These are phyloP conservation scores for Melangyna quadrimaculata DNA, from an alignment of 2,888 invertebrate species.

Conservation along the genomic window DNA sequence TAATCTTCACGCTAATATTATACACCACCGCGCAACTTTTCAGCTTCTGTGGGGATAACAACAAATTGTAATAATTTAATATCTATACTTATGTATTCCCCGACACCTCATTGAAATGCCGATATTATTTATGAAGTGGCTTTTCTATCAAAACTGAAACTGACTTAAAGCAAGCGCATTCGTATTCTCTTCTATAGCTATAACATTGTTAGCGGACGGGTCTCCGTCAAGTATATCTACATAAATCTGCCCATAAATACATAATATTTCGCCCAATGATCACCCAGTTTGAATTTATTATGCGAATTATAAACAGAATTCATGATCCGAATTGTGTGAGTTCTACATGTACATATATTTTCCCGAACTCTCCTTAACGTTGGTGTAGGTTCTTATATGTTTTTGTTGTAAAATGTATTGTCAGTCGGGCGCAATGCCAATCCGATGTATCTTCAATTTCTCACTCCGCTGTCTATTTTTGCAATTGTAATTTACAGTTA, in stretches of 20 bases:
- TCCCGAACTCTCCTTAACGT: background rate
- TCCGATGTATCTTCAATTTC: conserved; percentile 60
- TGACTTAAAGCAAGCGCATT: background rate
- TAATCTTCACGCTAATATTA: conserved; percentile 22
- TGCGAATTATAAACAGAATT: conserved; percentile 32
- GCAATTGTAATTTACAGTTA: conserved; percentile 71
- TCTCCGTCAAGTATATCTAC: conserved; percentile 5
- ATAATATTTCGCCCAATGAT: conserved; percentile 47
- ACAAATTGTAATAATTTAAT: conserved; percentile 32
- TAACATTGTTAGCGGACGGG: background rate
- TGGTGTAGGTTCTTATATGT: conserved; percentile 17
- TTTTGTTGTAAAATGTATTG: conserved; percentile 47
- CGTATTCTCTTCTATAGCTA: background rate
- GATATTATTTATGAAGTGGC: conserved; percentile 48
- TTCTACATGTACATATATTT: background rate
- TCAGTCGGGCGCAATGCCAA: conserved; percentile 66
- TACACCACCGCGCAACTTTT: background rate
- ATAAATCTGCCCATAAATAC: conserved; percentile 53
- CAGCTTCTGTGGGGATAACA: conserved; percentile 8
- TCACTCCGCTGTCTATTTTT: conserved; percentile 66
- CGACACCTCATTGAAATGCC: conserved; percentile 52
- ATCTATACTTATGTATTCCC: too few species aligned
- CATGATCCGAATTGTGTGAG: conserved; percentile 35
- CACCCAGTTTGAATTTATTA: conserved; percentile 65
- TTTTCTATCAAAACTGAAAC: conserved; percentile 11